Evolutionary conservation across 2,797 vertebrate species (phyloP).

Genomic region (Enteromius paludinosus): DNA sequence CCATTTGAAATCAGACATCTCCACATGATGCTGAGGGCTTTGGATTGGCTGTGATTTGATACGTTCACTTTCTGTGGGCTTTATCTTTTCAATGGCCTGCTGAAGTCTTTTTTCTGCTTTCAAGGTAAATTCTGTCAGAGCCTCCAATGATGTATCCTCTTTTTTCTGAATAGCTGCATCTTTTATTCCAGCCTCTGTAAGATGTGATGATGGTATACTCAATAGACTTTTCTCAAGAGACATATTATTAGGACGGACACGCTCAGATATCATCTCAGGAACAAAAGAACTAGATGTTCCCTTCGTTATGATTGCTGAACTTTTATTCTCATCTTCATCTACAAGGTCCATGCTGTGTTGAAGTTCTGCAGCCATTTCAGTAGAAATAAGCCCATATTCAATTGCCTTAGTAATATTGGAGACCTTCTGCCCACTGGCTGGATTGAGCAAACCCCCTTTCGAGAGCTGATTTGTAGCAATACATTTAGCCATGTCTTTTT

Average conservation of each 20-base stretch:
- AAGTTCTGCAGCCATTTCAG: conserved; percentile 74
- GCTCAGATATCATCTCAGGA: conserved; percentile 51
- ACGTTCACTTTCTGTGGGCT: conserved; percentile 52
- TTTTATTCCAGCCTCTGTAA: conserved; percentile 48
- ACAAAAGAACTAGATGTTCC: conserved; percentile 54
- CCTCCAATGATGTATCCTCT: conserved; percentile 69
- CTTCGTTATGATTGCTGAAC: conserved; percentile 60
- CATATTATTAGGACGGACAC: conserved; percentile 57
- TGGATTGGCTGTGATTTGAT: conserved; percentile 28
- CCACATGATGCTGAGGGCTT: conserved; percentile 24
- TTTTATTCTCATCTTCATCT: conserved; percentile 60
- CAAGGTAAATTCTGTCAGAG: conserved; percentile 71
- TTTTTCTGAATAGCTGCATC: not conserved
- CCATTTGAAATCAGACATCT: conserved; percentile 31
- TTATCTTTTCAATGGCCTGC: conserved; percentile 68
- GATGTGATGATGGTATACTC: conserved; percentile 14
- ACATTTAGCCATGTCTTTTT: conserved; percentile 76
- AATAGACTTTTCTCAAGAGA: conserved; percentile 46
- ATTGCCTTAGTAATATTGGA: conserved; percentile 76
- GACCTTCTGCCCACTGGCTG: conserved; percentile 73
- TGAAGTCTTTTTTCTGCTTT: conserved; percentile 77
- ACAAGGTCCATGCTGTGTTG: conserved; percentile 57
- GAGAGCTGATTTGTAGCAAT: conserved; percentile 83
- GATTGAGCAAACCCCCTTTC: conserved; percentile 82
- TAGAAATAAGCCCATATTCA: conserved; percentile 75